These are phyloP conservation scores for Nephrotoma guestfalica DNA, from an alignment of 2,888 invertebrate genomes.

Conservation along the genomic window DNA sequence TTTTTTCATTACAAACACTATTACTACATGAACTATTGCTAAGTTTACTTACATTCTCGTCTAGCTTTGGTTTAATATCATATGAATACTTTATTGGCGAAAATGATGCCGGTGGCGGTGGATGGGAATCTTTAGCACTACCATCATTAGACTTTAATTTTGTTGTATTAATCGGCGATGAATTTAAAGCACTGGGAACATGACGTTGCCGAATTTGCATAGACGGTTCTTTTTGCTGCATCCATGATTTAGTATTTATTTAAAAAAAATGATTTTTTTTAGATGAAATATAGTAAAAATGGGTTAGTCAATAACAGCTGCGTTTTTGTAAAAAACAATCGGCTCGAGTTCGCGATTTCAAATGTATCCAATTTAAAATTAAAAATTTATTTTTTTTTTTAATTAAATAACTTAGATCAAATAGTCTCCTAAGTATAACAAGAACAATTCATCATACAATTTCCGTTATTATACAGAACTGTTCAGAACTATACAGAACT, in stretches of 20 bases:
- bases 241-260: not conserved
- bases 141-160: not conserved
- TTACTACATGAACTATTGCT: not conserved
- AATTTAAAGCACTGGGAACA: not conserved
- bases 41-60: not conserved
- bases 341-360: no score
- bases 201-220: not conserved
- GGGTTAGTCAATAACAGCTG: not conserved
- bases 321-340: no score
- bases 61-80: not conserved
- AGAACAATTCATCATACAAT: no score
- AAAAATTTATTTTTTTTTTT: no score
- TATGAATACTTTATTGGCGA: not conserved
- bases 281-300: not conserved
- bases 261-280: not conserved
- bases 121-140: not conserved
- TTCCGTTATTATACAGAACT: no score
- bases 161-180: not conserved
- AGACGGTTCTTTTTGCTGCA: not conserved
- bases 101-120: not conserved
- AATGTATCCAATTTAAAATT: no score
- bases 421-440: no score
- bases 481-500: no score
- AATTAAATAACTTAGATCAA: no score
- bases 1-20: conserved; percentile 2